Percentiles rank a stretch among this genome's conserved stretches.
These are phyloP conservation scores for Phorcus lineatus DNA, from an alignment of 2,888 invertebrate genomes.

Conservation along the genomic window DNA sequence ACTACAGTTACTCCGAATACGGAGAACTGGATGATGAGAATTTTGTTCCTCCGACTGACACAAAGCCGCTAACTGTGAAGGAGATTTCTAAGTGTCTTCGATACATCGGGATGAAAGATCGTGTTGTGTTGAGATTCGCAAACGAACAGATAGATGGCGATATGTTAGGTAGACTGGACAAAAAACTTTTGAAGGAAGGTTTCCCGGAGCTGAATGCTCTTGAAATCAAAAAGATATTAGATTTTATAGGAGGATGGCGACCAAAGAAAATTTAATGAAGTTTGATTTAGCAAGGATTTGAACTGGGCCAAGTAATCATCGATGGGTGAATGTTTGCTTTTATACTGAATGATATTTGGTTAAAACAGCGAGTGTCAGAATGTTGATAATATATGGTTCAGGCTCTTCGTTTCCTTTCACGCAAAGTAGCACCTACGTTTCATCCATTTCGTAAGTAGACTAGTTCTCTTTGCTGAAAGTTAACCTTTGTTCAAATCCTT, in stretches of 20 bases:
- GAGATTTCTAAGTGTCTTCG: constrained; percentile 69
- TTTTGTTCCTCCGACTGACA: constrained; percentile 67
- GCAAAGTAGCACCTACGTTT: no score
- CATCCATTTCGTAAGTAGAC: no score
- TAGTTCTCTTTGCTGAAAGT: no score
- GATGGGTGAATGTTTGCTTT: not conserved
- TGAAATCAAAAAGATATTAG: constrained; percentile 72
- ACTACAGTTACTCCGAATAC: constrained; percentile 67
- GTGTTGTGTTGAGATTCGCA: constrained; percentile 65
- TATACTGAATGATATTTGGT: not conserved
- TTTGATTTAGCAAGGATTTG: not conserved
- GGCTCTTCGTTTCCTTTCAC: no score
- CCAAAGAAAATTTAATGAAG: constrained; percentile 61
- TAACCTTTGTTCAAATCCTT: no score
- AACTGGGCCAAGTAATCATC: not conserved
- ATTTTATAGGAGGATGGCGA: constrained; percentile 72
- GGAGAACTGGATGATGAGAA: constrained; percentile 58
- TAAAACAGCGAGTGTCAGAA: not conserved
- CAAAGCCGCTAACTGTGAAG: constrained; percentile 60
- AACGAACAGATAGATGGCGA: constrained; percentile 72
- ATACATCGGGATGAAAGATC: constrained; percentile 72
- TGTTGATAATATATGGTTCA: no score
- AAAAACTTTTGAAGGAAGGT: constrained; percentile 67
- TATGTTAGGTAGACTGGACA: constrained; percentile 66
- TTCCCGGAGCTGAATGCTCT: constrained; percentile 72